phyloP scores from a whole-genome alignment of 2,113 vertebrate species.

The Spea bombifrons region DNA sequence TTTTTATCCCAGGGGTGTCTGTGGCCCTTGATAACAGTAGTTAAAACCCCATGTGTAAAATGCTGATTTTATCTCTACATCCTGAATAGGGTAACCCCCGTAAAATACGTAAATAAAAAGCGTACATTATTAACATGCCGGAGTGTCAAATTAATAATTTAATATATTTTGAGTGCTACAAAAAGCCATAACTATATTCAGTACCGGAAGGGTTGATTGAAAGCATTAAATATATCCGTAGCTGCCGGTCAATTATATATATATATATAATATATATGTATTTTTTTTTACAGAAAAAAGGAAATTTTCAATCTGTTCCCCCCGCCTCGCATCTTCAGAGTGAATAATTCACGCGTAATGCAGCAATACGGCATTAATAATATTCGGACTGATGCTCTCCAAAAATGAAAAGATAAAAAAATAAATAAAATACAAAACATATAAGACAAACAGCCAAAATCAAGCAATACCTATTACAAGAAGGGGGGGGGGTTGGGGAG shows the following conservation, averaged over 20 bases:
- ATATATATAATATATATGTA: neutral
- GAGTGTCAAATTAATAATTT: neutral
- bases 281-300: conserved; percentile 11
- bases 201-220: neutral
- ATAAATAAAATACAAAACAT: neutral
- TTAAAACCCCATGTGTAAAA: too few relatives aligned
- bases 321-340: conserved; percentile 8
- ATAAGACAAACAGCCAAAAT: neutral
- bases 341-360: conserved; percentile 47
- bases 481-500: neutral
- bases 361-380: conserved; percentile 42
- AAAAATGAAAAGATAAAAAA: conserved; percentile 40
- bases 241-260: neutral
- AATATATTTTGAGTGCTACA: neutral
- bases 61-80: too few relatives aligned
- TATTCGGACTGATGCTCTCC: conserved; percentile 33
- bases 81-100: too few relatives aligned
- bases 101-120: too few relatives aligned
- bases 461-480: conserved; percentile 19
- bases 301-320: conserved; percentile 9
- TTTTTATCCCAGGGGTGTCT: too few relatives aligned
- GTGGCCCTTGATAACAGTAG: too few relatives aligned
- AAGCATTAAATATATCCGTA: neutral
- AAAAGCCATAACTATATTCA: neutral
- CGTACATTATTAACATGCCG: neutral